Base-by-base conservation (phyloP, 1,140 invertebrate species). In the Frieseomelitta varia region DNA sequence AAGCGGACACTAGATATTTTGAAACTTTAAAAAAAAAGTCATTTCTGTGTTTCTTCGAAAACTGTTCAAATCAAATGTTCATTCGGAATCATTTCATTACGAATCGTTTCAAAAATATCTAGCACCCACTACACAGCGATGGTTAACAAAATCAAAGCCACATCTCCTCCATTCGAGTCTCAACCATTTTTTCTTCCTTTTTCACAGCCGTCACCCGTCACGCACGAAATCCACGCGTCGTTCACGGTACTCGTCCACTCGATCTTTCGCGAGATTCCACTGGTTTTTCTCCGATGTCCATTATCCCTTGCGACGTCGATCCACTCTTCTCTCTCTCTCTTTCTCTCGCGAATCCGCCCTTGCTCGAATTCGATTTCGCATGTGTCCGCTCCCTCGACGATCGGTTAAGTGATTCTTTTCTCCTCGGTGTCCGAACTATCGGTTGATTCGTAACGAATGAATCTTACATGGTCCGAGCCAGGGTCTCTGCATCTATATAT, bases 241-340 rank as follows among this genome's bases (percentile, higher is more conserved):
- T 30, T 30, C 53, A 21, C 21, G 19, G 21, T 21, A 21, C 53
- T 12, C 19, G 51, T 55, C 73, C 73, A 24, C 8, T 27, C 61
- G 55, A 53, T 73, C 76, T 53, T 74, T 69, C 71, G 27, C 72
- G 56, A 24, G 39, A 39, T n/a, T 55, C 68, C 68, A 30, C 65
- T 56, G 34, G 77, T 78, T 88, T 87, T 75, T 55, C 68, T 39
- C 63, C 86, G 63, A 89, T 82, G 71, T 90, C 87, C 82, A 90
- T 89, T 89, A 89, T 85, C 85, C 55, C 72, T 58, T 69, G 73
- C 72, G 51, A 87, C 63, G 55, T 83, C 73, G 2, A 14, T 1
- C n/a, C 21, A 21, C 3, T 55, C 6, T 15, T 27, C 61, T 15
- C 14, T 30, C 27, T 30, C 15, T 17, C 1, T n/a, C 15, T 15